Base-by-base conservation (phyloP, 1,140 invertebrate species). In the Leguminivora glycinivorella region DNA sequence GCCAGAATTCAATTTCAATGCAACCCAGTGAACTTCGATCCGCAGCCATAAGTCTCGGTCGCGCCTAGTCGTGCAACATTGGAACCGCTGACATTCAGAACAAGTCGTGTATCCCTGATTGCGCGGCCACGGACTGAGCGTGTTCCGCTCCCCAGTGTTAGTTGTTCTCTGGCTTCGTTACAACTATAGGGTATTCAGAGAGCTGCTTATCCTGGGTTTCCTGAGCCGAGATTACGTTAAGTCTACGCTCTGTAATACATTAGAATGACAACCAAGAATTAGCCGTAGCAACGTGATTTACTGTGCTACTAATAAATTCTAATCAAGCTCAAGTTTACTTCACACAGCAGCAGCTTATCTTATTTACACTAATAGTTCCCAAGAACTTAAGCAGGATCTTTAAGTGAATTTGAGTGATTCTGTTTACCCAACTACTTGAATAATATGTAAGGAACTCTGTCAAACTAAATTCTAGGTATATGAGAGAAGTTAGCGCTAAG, bases 21-120 rank as follows among this genome's bases (percentile, higher is more conserved):
- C 58, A 63, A 63, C 58, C 58, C n/a, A 63, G 58, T 63, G 58
- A 63, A 63, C 58, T 63, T 6, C 58, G 58, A 63, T 63, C 58
- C n/a, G 58, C 58, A 29, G 58, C 26, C 17, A 63, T 63, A 63
- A 63, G 25, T 63, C 58, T 63, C 58, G 25, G 58, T 63, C 58
- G 25, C 5, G 58, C 58, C 26, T 17, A n/a, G 25, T 63, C 26
- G 58, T 63, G 58, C 58, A 63, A 63, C 26, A 63, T 63, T 63
- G 58, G 26, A 63, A 31, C 26, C 25, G 26, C 26, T 63, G 58
- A 63, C 58, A 63, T 63, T 63, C 26, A 63, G 58, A 52, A 52
- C 47, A 22, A n/a, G 19, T 19, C 19, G 47, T 43, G 40, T 43
- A n/a, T 17, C 47, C 19, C 47, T 22, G 47, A 47, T 52, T 52